A percentile compares a stretch with the other conserved stretches of the same genome.
Evolutionary conservation across 2,113 vertebrate genomes (phyloP).

Genomic region (Axis porcinus): DNA sequence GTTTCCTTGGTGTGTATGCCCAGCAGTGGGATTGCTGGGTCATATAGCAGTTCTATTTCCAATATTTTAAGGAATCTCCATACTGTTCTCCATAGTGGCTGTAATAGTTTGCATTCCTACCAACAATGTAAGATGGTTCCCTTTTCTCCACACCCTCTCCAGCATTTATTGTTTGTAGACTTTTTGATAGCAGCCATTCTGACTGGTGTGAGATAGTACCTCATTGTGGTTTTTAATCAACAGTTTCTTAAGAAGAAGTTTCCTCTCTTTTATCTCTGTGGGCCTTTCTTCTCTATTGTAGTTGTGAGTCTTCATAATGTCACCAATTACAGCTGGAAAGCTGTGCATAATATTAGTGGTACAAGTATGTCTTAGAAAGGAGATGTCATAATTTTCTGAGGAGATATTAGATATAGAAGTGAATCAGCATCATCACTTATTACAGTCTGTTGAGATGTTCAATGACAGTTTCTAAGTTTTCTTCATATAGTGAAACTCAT

Average conservation of each 20-base stretch:
- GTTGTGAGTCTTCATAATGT: background rate
- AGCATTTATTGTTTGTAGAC: background rate
- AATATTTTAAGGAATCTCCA: background rate
- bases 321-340: background rate
- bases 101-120: background rate
- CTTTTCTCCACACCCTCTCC: background rate
- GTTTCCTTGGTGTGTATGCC: background rate
- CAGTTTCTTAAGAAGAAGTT: background rate
- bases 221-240: background rate
- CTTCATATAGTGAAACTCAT: slow-evolving; percentile 10
- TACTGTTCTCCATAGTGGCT: background rate
- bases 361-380: background rate
- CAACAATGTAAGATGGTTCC: background rate
- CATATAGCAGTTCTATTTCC: background rate
- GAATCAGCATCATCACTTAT: background rate
- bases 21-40: background rate
- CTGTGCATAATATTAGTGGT: background rate
- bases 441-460: slow-evolving; percentile 11
- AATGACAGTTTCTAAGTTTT: background rate
- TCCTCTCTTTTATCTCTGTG: background rate
- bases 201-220: background rate
- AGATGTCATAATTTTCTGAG: background rate
- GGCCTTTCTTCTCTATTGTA: background rate
- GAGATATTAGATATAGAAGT: background rate
- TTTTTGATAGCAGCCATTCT: background rate